phyloP scores from a whole-genome alignment of 2,113 vertebrate species.

The Cololabis saira region DNA sequence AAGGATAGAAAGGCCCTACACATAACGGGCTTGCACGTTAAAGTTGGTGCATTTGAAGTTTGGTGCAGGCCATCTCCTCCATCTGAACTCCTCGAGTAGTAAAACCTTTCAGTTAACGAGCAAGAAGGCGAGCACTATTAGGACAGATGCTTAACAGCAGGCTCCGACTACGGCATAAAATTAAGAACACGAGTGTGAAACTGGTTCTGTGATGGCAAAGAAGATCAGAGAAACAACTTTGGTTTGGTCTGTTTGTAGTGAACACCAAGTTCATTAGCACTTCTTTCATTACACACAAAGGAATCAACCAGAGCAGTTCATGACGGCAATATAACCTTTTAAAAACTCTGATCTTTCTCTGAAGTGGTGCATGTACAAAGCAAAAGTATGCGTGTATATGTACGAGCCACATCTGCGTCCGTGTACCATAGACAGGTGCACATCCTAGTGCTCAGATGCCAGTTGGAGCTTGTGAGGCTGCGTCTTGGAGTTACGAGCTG shows the following conservation, averaged over 20 bases:
- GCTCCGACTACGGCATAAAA: slow-evolving; percentile 10
- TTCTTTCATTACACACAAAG: slow-evolving; percentile 60
- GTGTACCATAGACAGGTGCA: slow-evolving; percentile 61
- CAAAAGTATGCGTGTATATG: slow-evolving; percentile 35
- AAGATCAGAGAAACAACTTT: slow-evolving; percentile 64
- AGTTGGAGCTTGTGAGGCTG: slow-evolving; percentile 63
- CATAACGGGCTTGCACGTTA: too few relatives aligned
- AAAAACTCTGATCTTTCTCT: slow-evolving; percentile 46
- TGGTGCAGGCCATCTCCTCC: slow-evolving; percentile 45
- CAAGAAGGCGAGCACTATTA: slow-evolving; percentile 38
- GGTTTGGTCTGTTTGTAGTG: slow-evolving; percentile 70
- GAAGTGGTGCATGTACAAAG: slow-evolving; percentile 62
- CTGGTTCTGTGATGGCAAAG: slow-evolving; percentile 32
- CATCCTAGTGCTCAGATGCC: slow-evolving; percentile 58
- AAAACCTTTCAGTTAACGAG: slow-evolving; percentile 39
- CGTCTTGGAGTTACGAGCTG: slow-evolving; percentile 63
- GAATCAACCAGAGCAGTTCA: slow-evolving; percentile 63
- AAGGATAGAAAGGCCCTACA: too few relatives aligned
- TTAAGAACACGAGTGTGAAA: slow-evolving; percentile 43
- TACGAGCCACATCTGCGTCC: slow-evolving; percentile 29
- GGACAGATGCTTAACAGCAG: slow-evolving; percentile 55
- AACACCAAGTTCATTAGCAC: slow-evolving; percentile 70
- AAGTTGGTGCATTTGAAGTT: neutral
- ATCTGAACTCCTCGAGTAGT: slow-evolving; percentile 42
- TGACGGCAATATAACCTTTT: slow-evolving; percentile 52